phyloP scores from a whole-genome alignment of 2,113 vertebrate genomes.

The Anarrhichthys ocellatus region DNA sequence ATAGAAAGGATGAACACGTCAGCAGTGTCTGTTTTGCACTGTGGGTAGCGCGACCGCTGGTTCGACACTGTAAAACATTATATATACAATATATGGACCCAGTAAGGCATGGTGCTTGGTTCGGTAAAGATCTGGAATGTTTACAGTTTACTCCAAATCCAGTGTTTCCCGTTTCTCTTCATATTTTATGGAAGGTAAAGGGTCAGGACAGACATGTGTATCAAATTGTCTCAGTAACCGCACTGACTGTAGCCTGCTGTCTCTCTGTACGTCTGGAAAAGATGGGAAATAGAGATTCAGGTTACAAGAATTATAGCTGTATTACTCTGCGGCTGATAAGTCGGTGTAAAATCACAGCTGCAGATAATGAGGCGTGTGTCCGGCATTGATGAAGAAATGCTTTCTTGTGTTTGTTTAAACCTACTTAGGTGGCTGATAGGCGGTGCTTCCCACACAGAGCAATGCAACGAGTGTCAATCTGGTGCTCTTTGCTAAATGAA shows the following conservation, averaged over 20 bases:
- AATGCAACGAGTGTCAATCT: neutral
- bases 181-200: slow-evolving; percentile 74
- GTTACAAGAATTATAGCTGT: slow-evolving; percentile 63
- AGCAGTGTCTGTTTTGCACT: slow-evolving; percentile 82
- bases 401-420: slow-evolving; percentile 20
- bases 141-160: slow-evolving; percentile 80
- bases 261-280: slow-evolving; percentile 61
- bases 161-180: slow-evolving; percentile 77
- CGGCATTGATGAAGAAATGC: slow-evolving; percentile 26
- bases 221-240: slow-evolving; percentile 66
- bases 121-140: slow-evolving; percentile 78
- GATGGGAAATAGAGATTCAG: slow-evolving; percentile 66
- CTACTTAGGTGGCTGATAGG: slow-evolving; percentile 26
- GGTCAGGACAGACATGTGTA: slow-evolving; percentile 66
- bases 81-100: slow-evolving; percentile 74
- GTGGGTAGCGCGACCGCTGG: slow-evolving; percentile 71
- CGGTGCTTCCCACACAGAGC: slow-evolving; percentile 16
- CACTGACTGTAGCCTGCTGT: slow-evolving; percentile 58
- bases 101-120: slow-evolving; percentile 66
- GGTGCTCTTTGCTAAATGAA: slow-evolving; percentile 9
- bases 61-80: slow-evolving; percentile 79
- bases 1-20: slow-evolving; percentile 89
- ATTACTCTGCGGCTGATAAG: slow-evolving; percentile 44
- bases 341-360: slow-evolving; percentile 46
- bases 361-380: slow-evolving; percentile 15